Percentiles rank a stretch among this genome's conserved stretches.
These are phyloP conservation scores for Drosophila auraria DNA, from an alignment of 1,140 invertebrate species.

Conservation along the genomic window DNA sequence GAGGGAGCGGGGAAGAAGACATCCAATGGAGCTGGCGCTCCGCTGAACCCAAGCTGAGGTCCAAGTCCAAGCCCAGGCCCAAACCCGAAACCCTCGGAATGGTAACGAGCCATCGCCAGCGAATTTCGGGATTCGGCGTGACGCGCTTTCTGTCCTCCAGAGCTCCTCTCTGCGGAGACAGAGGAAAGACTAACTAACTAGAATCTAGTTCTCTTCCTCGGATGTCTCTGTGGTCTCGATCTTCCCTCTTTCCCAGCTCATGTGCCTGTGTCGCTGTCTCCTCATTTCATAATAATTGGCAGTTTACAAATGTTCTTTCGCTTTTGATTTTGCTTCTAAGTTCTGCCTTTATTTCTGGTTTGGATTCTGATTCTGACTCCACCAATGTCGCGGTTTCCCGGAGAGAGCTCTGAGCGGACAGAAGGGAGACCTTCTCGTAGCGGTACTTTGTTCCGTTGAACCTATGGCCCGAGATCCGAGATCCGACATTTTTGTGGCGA, in stretches of 20 bases:
- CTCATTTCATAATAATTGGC: constrained; percentile 81
- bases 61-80: constrained; percentile 12
- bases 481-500: constrained; percentile 60
- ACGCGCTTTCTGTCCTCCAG: constrained; percentile 72
- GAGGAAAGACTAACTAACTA: constrained; percentile 38
- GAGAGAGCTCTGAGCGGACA: background rate
- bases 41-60: constrained; percentile 21
- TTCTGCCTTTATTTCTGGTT: constrained; percentile 32
- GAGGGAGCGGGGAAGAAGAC: constrained; percentile 4
- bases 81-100: constrained; percentile 50
- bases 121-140: constrained; percentile 69
- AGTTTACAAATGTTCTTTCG: constrained; percentile 81
- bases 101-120: constrained; percentile 66
- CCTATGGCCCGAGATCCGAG: constrained; percentile 43
- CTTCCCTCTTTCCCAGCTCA: background rate
- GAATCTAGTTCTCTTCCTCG: constrained; percentile 55
- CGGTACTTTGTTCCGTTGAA: constrained; percentile 74
- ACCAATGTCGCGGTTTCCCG: constrained; percentile 49
- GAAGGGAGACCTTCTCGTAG: constrained; percentile 20
- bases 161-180: too few relatives aligned
- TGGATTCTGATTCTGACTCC: constrained; percentile 14
- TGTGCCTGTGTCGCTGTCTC: constrained; percentile 62
- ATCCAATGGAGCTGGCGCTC: constrained; percentile 60
- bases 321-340: constrained; percentile 72
- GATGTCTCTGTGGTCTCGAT: constrained; percentile 62